Conservation (phyloP, 2,113 vertebrate genomes). For the Puma concolor region DNA sequence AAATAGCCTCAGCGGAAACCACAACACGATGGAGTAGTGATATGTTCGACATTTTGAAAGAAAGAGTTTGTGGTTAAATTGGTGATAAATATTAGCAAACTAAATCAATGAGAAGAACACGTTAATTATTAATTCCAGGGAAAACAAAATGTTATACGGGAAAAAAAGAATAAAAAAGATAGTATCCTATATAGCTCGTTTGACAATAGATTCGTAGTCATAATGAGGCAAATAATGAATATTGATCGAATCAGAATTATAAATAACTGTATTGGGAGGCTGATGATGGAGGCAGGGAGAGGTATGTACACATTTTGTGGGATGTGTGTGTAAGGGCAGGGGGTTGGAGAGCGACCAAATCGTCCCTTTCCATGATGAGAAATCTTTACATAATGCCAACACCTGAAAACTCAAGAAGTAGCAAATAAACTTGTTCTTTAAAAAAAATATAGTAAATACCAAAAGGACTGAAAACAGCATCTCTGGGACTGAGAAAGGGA, state of each 20-base stretch:
- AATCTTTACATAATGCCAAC: neutral
- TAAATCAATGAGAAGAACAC: neutral
- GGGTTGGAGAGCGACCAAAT: neutral
- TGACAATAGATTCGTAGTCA: neutral
- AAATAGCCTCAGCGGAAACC: neutral
- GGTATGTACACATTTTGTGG: neutral
- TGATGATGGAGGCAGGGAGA: neutral
- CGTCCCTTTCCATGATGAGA: neutral
- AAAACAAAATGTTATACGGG: no score
- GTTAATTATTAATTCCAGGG: neutral
- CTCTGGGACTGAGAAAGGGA: neutral
- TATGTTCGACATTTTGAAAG: neutral
- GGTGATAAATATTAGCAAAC: constrained; percentile 26
- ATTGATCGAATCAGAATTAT: neutral
- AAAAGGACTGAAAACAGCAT: neutral
- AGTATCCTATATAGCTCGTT: neutral
- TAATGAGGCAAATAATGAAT: constrained; percentile 21
- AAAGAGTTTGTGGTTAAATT: neutral
- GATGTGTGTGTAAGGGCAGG: no score
- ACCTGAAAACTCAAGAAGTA: neutral
- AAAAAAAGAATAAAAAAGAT: neutral
- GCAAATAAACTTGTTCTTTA: neutral
- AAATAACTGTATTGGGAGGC: neutral
- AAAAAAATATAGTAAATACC: neutral
- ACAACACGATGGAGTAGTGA: neutral